phyloP scores from a whole-genome alignment of 1,140 invertebrate genomes.

The Heliconius himera region DNA sequence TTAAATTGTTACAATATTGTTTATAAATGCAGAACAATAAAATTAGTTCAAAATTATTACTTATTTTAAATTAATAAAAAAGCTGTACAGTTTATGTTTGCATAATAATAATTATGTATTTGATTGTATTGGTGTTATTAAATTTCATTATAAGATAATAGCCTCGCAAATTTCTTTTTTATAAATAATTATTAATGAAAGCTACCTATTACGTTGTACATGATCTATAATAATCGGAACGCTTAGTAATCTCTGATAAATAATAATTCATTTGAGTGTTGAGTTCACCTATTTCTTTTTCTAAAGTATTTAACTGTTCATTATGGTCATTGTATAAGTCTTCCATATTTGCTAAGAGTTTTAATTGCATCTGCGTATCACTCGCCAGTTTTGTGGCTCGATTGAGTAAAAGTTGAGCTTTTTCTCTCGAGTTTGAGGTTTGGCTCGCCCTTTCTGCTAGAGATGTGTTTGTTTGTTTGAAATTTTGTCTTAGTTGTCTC shows the following conservation, averaged over 20 bases:
- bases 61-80: not conserved
- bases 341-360: slow-evolving; percentile 84
- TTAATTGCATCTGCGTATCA: slow-evolving; percentile 88
- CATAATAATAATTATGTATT: not conserved
- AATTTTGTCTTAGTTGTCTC: slow-evolving; percentile 69
- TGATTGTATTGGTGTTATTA: not conserved
- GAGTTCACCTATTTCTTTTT: slow-evolving; percentile 77
- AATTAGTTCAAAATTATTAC: not conserved
- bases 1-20: not conserved
- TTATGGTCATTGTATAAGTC: slow-evolving; percentile 81
- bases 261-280: slow-evolving; percentile 80
- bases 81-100: not conserved
- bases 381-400: slow-evolving; percentile 89
- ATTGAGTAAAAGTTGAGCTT: slow-evolving; percentile 88
- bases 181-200: slow-evolving; percentile 5
- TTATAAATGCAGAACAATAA: not conserved
- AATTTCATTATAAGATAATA: not conserved
- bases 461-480: slow-evolving; percentile 72
- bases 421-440: slow-evolving; percentile 84
- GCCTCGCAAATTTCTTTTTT: slow-evolving; percentile 8
- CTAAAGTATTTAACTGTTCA: slow-evolving; percentile 70
- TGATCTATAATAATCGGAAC: slow-evolving; percentile 79
- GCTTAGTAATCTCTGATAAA: slow-evolving; percentile 80
- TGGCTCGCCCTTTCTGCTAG: slow-evolving; percentile 76
- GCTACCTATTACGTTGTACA: slow-evolving; percentile 69